These are phyloP conservation scores for Poeciliopsis turrubarensis DNA, from an alignment of 2,113 vertebrate species.

Conservation along the genomic window DNA sequence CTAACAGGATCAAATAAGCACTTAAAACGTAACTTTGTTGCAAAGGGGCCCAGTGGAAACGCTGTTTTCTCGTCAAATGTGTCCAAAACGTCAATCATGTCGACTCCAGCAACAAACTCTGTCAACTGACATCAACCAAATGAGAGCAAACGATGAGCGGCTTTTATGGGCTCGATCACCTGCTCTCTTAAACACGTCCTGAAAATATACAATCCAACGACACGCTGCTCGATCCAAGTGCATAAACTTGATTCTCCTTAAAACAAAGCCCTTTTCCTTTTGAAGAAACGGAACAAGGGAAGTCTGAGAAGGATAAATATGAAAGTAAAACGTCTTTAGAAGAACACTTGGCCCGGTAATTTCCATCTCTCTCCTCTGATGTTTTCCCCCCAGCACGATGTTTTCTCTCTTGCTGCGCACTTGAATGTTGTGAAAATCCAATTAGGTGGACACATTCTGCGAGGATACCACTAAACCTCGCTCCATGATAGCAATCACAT, in stretches of 20 bases:
- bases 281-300: conserved; percentile 14
- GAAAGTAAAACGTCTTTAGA: conserved; percentile 29
- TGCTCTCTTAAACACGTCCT: not conserved
- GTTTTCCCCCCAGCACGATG: not conserved
- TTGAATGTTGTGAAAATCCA: conserved; percentile 68
- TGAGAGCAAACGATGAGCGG: not conserved
- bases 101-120: not conserved
- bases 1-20: too few species aligned
- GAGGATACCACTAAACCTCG: conserved; percentile 51
- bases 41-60: not conserved
- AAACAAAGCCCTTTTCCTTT: not conserved
- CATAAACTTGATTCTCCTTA: conserved; percentile 26
- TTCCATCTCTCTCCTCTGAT: conserved; percentile 12
- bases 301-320: conserved; percentile 19
- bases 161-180: not conserved
- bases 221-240: conserved; percentile 12
- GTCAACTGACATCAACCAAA: not conserved
- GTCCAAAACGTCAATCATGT: not conserved
- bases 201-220: not conserved
- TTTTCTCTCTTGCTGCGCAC: conserved; percentile 30
- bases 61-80: not conserved
- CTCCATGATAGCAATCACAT: conserved; percentile 59
- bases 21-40: not conserved
- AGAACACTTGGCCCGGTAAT: conserved; percentile 15
- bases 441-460: conserved; percentile 70